A percentile compares a stretch with the other conserved stretches of the same genome.
These are phyloP conservation scores for Limosa lapponica DNA, from an alignment of 2,797 vertebrate species.

Conservation along the genomic window DNA sequence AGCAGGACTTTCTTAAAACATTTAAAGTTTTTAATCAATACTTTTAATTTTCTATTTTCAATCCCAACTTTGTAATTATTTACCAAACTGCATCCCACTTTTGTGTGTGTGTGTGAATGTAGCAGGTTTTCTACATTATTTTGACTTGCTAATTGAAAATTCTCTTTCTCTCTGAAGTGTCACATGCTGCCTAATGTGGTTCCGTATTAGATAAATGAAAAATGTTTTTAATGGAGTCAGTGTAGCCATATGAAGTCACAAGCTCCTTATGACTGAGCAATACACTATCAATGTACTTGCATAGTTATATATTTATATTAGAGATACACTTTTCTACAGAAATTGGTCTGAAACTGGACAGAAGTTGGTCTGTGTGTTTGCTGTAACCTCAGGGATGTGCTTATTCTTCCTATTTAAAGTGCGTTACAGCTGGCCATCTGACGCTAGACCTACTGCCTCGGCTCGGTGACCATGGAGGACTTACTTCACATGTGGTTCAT, in stretches of 20 bases:
- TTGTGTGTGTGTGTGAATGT: neutral
- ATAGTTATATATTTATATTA: neutral
- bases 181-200: neutral
- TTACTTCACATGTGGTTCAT: neutral
- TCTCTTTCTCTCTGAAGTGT: neutral
- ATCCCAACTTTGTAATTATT: neutral
- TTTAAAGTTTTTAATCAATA: neutral
- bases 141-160: neutral
- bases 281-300: neutral
- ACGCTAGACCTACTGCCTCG: neutral
- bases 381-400: neutral
- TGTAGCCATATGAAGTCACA: neutral
- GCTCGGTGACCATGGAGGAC: neutral
- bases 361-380: neutral
- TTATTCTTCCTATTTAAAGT: neutral
- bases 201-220: neutral
- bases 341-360: neutral
- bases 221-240: neutral
- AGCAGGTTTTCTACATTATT: neutral
- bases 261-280: neutral
- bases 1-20: neutral
- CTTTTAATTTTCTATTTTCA: neutral
- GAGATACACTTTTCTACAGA: neutral
- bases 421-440: neutral
- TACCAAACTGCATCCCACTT: neutral